phyloP scores from a whole-genome alignment of 1,140 invertebrate genomes.

The Procambarus clarkii region DNA sequence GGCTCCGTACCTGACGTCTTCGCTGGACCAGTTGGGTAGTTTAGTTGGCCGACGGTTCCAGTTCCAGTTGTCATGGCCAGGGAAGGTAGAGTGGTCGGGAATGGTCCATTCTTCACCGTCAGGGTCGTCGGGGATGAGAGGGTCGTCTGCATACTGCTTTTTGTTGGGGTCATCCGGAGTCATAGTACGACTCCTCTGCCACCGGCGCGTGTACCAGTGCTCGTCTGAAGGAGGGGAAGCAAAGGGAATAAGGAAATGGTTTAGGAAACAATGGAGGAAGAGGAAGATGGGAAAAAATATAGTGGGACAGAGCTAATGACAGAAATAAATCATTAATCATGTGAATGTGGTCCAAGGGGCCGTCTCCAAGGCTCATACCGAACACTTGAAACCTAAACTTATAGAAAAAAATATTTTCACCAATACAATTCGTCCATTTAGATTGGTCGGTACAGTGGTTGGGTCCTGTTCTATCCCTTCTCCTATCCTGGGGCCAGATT shows the following conservation, averaged over 20 bases:
- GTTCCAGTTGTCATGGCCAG: conserved; percentile 32
- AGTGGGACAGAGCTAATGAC: too few species aligned
- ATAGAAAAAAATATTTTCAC: too few species aligned
- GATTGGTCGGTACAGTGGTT: too few species aligned
- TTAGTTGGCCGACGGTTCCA: conserved; percentile 25
- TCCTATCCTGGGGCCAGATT: too few species aligned
- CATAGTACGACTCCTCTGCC: background rate
- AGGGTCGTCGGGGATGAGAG: conserved; percentile 17
- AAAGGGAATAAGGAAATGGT: background rate
- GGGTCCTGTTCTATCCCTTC: too few species aligned
- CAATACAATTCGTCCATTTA: too few species aligned
- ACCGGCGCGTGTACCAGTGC: conserved; percentile 12
- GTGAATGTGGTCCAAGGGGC: too few species aligned
- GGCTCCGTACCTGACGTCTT: conserved; percentile 7
- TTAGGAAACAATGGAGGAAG: background rate
- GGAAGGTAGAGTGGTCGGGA: conserved; percentile 27
- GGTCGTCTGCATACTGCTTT: conserved; percentile 12
- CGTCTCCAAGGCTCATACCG: too few species aligned
- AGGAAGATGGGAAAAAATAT: too few species aligned
- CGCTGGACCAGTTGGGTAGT: conserved; percentile 11
- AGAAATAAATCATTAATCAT: too few species aligned
- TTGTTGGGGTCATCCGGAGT: conserved; percentile 14
- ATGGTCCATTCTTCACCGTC: conserved; percentile 2
- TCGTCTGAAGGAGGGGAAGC: background rate
- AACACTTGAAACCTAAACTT: too few species aligned